Conservation (phyloP, 2,797 vertebrate genomes). For the Sebastes baramenuke region DNA sequence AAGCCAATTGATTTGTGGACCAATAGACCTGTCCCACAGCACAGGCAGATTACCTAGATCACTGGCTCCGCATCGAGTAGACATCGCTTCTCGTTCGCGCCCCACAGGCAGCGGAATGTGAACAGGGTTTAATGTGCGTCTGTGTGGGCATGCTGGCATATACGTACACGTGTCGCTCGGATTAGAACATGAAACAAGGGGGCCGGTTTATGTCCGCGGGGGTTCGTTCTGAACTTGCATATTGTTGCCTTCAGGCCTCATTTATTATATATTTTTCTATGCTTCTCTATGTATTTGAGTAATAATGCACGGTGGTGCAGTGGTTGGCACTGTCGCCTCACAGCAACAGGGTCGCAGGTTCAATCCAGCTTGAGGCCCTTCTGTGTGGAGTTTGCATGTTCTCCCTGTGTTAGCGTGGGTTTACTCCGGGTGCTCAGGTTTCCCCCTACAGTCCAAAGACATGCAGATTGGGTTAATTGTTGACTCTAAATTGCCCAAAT, state of each 20-base stretch:
- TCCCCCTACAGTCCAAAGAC: not conserved
- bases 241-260: not conserved
- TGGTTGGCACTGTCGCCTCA: no score
- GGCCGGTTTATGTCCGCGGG: not conserved
- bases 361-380: not conserved
- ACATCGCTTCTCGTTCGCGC: slow-evolving; percentile 56
- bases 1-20: slow-evolving; percentile 80
- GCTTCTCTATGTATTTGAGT: not conserved
- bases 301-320: not conserved
- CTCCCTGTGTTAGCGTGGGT: not conserved
- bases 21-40: slow-evolving; percentile 76
- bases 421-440: not conserved
- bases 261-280: not conserved
- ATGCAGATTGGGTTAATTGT: not conserved
- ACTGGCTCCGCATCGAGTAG: slow-evolving; percentile 71
- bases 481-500: not conserved
- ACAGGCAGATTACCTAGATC: slow-evolving; percentile 78
- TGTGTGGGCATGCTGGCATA: slow-evolving; percentile 15
- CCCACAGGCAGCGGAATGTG: slow-evolving; percentile 53
- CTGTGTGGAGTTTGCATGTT: not conserved
- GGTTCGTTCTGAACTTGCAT: not conserved
- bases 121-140: slow-evolving; percentile 44
- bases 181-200: not conserved
- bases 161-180: slow-evolving; percentile 10
- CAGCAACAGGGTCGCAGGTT: not conserved